Evolutionary conservation across 2,797 vertebrate genomes (phyloP), one percentile per base, ranked within the genome.

Genomic region (Cryptoblepharus egeriae): DNA sequence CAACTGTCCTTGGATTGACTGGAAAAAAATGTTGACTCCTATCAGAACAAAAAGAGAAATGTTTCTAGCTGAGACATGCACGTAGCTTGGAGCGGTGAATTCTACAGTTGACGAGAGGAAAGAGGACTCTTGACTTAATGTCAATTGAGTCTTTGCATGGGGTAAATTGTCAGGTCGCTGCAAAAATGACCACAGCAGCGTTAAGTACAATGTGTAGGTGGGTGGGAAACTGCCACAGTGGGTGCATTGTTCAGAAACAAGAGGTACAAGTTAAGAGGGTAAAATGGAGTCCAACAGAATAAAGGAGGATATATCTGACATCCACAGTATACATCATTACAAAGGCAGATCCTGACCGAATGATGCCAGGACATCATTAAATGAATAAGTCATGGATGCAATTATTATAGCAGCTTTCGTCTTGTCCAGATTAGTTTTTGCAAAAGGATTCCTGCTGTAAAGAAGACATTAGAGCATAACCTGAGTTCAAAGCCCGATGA

Each of bases 171-270:
- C 35, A 79, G 65, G 55, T 70, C 39, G 70, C 55, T 42, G 35
- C 67, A 70, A 63, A 39, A 71, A 11, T 61, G n/a, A 71, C 30
- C 68, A 49, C 28, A 49, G 60, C 13, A 61, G 61, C 24, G 37
- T 32, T 24, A 42, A 71, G 39, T 18, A 13, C 28, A 32, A 35
- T 71, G 57, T 26, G 18, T 8, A 39, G 39, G 55, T 79, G 65
- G 52, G 26, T 58, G 37, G 39, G 55, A 71, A 79, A 42, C 70
- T 80, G 68, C 57, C 78, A 26, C 20, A 49, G 32, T 80, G 58
- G 68, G 55, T 61, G 35, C 39, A 80, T 71, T 9, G 61, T 16
- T 71, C n/a, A 71, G 78, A 71, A 61, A 80, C 26, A n/a, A 61
- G 70, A 61, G 22, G 28, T 32, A 15, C 30, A 49, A 35, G 58